Base-by-base conservation (phyloP, 2,797 vertebrate genomes). In the Lacerta agilis region DNA sequence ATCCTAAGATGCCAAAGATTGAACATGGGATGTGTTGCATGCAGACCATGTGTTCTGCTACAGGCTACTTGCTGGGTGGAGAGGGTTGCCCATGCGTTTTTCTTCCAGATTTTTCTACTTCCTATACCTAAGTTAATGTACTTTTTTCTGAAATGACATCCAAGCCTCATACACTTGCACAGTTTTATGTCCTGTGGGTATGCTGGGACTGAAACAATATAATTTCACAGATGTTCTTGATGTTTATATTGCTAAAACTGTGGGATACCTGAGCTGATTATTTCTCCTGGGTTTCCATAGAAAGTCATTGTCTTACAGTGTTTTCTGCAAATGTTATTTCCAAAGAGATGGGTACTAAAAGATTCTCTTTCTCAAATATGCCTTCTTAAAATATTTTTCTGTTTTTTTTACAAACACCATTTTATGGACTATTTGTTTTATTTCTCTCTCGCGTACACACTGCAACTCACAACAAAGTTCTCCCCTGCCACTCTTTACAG, bases 371-470 rank as follows among this genome's bases (percentile, higher is more conserved):
- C 45, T 3, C 10, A 17, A 29, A 17, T 58, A 49, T 86, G 25
- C 38, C 11, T 41, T 72, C 23, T 18, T 79, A 25, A 8, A 38
- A 72, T n/a, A 5, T 29, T 38, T 71, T 55, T 33, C 33, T 33
- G 1, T 90, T 29, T 86, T 69, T 71, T 82, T 83, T 17, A 8
- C 17, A 83, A 75, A 78, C 67, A 18, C 4, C 25, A 61, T 55
- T 89, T 80, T 10, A 86, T 43, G 84, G 25, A 76, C 92, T 72
- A 8, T 85, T 90, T 75, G 8, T 25, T 92, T 87, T 90, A 86
- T 38, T 55, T 93, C 17, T 29, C 55, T 76, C 82, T 27, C 11
- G 15, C 82, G 36, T 88, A 66, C 58, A 71, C 2, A 0, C 27
- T 88, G 71, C 15, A 67, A 41, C 43, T 69, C 58, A 75, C 15